A percentile compares a stretch with the other conserved stretches of the same genome.
phyloP scores from a whole-genome alignment of 2,113 vertebrate species.

The Anarrhichthys ocellatus region DNA sequence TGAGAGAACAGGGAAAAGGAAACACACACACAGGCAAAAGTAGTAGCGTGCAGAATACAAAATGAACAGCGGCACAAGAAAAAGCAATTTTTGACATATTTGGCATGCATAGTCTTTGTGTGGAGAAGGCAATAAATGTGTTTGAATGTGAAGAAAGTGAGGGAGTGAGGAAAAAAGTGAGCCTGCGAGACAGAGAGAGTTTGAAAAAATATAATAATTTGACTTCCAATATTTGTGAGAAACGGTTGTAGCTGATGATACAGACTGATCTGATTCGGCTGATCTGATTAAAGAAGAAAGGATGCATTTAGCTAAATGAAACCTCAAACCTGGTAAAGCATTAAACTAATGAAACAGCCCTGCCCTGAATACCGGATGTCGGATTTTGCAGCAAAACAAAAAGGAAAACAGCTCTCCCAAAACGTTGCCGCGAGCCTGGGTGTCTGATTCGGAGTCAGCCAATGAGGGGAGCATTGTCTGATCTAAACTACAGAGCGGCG shows the following conservation, averaged over 20 bases:
- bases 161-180: neutral
- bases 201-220: neutral
- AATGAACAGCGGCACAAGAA: constrained; percentile 21
- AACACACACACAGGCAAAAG: constrained; percentile 27
- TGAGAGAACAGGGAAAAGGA: constrained; percentile 36
- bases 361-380: constrained; percentile 33
- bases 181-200: neutral
- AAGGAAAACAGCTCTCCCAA: constrained; percentile 3
- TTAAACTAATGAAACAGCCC: constrained; percentile 62
- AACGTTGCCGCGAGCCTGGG: neutral
- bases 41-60: constrained; percentile 40
- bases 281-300: constrained; percentile 64
- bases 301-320: constrained; percentile 63
- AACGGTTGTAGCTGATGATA: constrained; percentile 26
- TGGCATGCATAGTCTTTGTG: constrained; percentile 11
- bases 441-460: constrained; percentile 32
- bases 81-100: constrained; percentile 43
- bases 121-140: constrained; percentile 13
- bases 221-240: constrained; percentile 16
- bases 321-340: constrained; percentile 47
- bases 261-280: constrained; percentile 49
- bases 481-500: constrained; percentile 55
- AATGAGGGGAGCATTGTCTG: constrained; percentile 36
- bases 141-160: constrained; percentile 8
- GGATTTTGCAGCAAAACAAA: constrained; percentile 39